phyloP scores from a whole-genome alignment of 2,113 vertebrate genomes.

The Mesoclemmys tuberculata region DNA sequence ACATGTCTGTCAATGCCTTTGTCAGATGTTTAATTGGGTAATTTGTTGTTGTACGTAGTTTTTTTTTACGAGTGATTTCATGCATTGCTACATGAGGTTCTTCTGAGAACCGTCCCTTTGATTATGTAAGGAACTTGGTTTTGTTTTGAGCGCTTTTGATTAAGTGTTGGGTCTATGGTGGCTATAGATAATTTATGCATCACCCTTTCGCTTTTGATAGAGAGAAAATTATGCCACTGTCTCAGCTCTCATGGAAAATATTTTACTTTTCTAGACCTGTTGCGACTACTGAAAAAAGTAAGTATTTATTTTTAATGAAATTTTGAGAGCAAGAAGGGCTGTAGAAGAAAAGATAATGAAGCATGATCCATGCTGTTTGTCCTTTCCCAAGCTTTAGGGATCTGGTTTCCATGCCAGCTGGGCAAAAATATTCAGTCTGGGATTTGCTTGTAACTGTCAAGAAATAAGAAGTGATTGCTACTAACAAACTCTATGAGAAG shows the following conservation, averaged over 20 bases:
- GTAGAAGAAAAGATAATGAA: not conserved
- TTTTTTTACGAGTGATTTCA: slow-evolving; percentile 38
- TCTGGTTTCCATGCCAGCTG: not conserved
- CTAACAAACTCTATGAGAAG: not conserved
- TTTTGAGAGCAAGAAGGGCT: not conserved
- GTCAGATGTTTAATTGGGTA: slow-evolving; percentile 43
- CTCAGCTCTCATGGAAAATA: not conserved
- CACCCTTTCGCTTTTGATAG: slow-evolving; percentile 24
- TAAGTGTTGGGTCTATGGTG: not conserved
- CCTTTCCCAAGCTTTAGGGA: not conserved
- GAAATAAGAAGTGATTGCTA: not conserved
- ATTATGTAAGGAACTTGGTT: slow-evolving; percentile 34
- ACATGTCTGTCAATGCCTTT: not conserved
- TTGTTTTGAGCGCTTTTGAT: slow-evolving; percentile 49
- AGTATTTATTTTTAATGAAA: slow-evolving; percentile 29
- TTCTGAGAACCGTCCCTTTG: slow-evolving; percentile 3
- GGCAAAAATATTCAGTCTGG: not conserved
- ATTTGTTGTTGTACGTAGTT: slow-evolving; percentile 8
- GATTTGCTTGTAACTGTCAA: not conserved
- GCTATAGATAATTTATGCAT: slow-evolving; percentile 53
- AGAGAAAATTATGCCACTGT: slow-evolving; percentile 29
- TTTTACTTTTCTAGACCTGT: slow-evolving; percentile 37
- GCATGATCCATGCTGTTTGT: not conserved
- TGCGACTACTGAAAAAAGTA: slow-evolving; percentile 30
- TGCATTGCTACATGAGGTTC: not conserved